Base-by-base conservation (phyloP, 2,797 vertebrate species). In the Bovichtus variegatus region DNA sequence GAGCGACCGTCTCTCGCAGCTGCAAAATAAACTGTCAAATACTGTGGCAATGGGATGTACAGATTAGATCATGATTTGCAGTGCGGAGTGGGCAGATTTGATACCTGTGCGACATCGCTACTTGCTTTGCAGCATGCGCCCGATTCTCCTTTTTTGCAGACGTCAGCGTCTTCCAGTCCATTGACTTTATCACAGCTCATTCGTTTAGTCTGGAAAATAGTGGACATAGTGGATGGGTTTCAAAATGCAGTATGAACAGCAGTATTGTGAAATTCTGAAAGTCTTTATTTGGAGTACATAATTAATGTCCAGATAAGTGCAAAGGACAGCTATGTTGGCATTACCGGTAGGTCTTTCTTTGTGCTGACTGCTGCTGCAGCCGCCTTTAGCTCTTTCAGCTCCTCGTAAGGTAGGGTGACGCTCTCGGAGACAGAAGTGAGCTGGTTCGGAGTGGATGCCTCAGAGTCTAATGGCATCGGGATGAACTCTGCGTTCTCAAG, bases 401-500 rank as follows among this genome's bases (percentile, higher is more conserved):
- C 96, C 61, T 96, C 96, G 55, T 97, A 98, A 1, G 97, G 97
- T 25, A 96, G 91, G 15, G 97, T 99, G 80, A 95, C 93, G 47
- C 96, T 97, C 78, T 97, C 94, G 0, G 96, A 93, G 78, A 94
- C 90, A 40, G 96, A 94, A 1, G 89, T 87, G 44, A 95, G 91
- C 69, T 94, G 95, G 46, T 90, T 84, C 34, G 95, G 95, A 82
- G 90, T 93, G 25, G 94, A 95, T 54, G 86, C 95, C n/a, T 83
- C 81, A 0, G 89, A 92, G 19, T 76, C 89, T 3, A 95, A 90
- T 13, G 97, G 97, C 92, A 99, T 97, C 1, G 98, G 98, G 85
- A 99, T 99, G 91, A 96, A 98, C 87, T 99, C 98, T 8, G 98
- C 98, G 3, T 99, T 96, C 85, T 97, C 97, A 38, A 99, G 94